phyloP scores from a whole-genome alignment of 37 sponge, comb jelly and placozoan species.

The Crambe crambe region DNA sequence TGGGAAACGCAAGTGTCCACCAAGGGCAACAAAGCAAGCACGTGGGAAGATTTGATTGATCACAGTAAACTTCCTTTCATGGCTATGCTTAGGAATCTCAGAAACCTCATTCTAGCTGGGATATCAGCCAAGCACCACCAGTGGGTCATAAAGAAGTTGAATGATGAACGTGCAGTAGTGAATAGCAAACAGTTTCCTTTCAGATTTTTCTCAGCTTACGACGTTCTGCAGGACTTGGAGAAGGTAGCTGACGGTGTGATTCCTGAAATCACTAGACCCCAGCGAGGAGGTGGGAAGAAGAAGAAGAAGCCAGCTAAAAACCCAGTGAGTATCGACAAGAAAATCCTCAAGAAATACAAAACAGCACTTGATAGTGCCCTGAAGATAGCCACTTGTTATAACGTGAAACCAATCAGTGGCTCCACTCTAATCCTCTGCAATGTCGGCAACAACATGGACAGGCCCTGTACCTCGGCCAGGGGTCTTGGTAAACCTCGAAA shows the following conservation, averaged over 20 bases:
- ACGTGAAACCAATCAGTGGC: constrained; percentile 96
- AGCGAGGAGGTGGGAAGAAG: constrained; percentile 11
- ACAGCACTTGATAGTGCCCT: constrained; percentile 92
- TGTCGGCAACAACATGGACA: constrained; percentile 71
- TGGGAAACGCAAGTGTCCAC: constrained; percentile 98
- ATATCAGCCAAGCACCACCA: constrained; percentile 81
- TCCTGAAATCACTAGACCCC: background rate
- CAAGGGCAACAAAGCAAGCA: constrained; percentile 89
- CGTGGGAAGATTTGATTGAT: constrained; percentile 96
- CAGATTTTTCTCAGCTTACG: constrained; percentile 97
- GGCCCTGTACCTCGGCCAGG: constrained; percentile 87
- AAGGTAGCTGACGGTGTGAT: constrained; percentile 51
- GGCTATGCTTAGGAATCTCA: constrained; percentile 97
- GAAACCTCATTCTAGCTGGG: constrained; percentile 91
- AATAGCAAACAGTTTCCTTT: constrained; percentile 98
- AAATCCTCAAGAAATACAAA: constrained; percentile 67
- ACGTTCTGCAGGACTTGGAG: constrained; percentile 84
- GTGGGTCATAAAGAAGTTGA: constrained; percentile 86
- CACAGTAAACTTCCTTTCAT: constrained; percentile 97
- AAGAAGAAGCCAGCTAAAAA: constrained; percentile 38
- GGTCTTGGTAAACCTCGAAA: constrained; percentile 92
- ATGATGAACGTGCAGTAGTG: constrained; percentile 88
- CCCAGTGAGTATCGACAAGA: constrained; percentile 34
- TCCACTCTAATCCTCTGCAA: constrained; percentile 89
- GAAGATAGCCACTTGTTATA: constrained; percentile 92